Base-by-base conservation (phyloP, 1,140 invertebrate genomes). In the Diorhabda elongata region DNA sequence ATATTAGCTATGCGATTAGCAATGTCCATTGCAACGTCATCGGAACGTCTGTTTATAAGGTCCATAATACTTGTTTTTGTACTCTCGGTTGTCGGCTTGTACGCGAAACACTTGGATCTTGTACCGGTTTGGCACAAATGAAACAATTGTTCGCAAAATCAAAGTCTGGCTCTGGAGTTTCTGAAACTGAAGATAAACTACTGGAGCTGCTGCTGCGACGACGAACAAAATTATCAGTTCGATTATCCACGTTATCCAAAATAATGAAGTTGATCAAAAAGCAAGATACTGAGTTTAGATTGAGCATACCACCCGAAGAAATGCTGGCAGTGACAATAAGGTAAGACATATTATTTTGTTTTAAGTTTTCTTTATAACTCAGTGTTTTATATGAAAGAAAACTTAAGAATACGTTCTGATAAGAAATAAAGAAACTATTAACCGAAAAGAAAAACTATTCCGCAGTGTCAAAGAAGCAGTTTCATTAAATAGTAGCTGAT, bases 1-100 rank as follows among this genome's bases (percentile, higher is more conserved):
- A 61, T n/a, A 61, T 61, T 44, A 42, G 60, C 60, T 61, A 61
- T 61, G 60, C 43, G 60, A 61, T 61, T 42, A 61, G 60, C 60
- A 61, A 61, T 61, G n/a, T 6, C 60, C 43, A 6, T 61, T 61
- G 60, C n/a, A 11, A 41, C 60, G 60, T 61, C 41, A n/a, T 61
- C 60, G 41, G 60, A 5, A 61, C 43, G 60, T 61, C n/a, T 61
- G 5, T 61, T 11, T 11, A 61, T 61, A n/a, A 61, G 60, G 60
- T 61, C 60, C 60, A 61, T 61, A 61, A 61, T 42, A 61, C 2
- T 61, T 41, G 11, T 11, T 11, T 11, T 11, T 11, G 11, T 11
- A 11, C 11, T 11, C 11, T 11, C 11, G 11, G 11, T 11, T 11
- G 0, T 11, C 11, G 11, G 4, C n/a, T 61, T 61, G 5, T 5